Evolutionary conservation across 2,113 vertebrate species (phyloP).

Genomic region (Sturnira hondurensis): DNA sequence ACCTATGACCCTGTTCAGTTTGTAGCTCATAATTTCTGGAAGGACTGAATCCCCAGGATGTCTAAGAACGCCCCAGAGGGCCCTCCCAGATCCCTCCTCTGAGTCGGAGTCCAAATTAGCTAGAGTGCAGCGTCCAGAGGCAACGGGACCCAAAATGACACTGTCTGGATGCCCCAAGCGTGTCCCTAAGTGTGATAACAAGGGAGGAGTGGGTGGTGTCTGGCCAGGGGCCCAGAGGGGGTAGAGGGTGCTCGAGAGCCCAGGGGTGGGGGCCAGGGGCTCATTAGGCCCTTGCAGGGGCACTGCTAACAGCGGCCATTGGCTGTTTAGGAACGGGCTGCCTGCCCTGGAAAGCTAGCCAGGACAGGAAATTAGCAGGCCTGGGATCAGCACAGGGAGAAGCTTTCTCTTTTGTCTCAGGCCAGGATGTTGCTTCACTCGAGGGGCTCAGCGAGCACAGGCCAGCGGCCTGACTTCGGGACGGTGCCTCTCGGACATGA

Average conservation of each 20-base stretch:
- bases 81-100: not conserved
- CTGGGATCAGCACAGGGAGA: not conserved
- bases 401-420: not conserved
- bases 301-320: no score
- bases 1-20: not conserved
- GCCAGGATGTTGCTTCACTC: not conserved
- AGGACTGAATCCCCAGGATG: not conserved
- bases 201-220: rapidly evolving
- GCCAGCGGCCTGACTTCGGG: not conserved
- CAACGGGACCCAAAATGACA: not conserved
- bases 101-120: not conserved
- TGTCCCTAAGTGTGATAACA: not conserved
- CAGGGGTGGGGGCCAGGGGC: rapidly evolving
- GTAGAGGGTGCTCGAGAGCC: no score
- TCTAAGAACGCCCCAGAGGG: not conserved
- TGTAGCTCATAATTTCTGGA: not conserved
- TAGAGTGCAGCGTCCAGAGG: not conserved
- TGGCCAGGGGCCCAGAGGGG: no score
- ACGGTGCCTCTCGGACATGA: not conserved
- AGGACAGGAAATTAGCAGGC: not conserved
- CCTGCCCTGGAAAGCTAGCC: not conserved
- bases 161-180: not conserved
- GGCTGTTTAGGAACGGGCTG: not conserved
- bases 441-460: not conserved
- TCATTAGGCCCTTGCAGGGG: rapidly evolving